Base-by-base conservation (phyloP, 2,888 invertebrate species). In the Pycnomerus fuliginosus region DNA sequence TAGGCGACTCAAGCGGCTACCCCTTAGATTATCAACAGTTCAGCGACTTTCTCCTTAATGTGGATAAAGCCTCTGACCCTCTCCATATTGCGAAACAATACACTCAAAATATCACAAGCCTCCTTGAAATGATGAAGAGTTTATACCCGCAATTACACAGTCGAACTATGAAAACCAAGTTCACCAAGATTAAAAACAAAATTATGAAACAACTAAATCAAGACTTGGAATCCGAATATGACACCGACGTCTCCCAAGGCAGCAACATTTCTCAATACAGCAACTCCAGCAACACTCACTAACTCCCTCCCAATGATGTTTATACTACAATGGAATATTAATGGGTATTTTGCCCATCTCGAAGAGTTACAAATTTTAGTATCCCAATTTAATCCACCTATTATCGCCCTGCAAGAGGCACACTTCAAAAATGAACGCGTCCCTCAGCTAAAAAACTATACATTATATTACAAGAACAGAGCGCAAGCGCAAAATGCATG, bases 261-360 rank as follows among this genome's bases (percentile, higher is more conserved):
- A 15, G 25, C 27, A 34, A n/a, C n/a, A n/a, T n/a, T n/a, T 34
- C 28, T 3, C 40, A 45, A 5, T 20, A 20, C 4, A 5, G 20
- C 7, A 20, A 2, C 11, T 12, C 7, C 8, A 10, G 32, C 25
- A 28, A 17, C 39, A 13, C 8, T 20, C 2, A 20, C 28, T 2
- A 11, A 28, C 13, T 12, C 8, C 36, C 14, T 14, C 10, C 10
- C 16, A 3, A 36, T 11, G 8, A 15, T 16, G 7, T 25, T 15
- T 12, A 29, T 46, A 13, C 20, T 46, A 2, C 41, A 46, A 23
- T 46, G 35, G 40, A 45, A 45, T 16, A 20, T 25, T 27, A 45
- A 45, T 24, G 45, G 46, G n/a, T 31, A 24, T 10, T 41, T 23
- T 22, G 13, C 28, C 20, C 44, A 40, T 15, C 16, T 31, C 5